Percentiles rank a stretch among this genome's conserved stretches.
phyloP scores from a whole-genome alignment of 2,113 vertebrate species.

The Progne subis region DNA sequence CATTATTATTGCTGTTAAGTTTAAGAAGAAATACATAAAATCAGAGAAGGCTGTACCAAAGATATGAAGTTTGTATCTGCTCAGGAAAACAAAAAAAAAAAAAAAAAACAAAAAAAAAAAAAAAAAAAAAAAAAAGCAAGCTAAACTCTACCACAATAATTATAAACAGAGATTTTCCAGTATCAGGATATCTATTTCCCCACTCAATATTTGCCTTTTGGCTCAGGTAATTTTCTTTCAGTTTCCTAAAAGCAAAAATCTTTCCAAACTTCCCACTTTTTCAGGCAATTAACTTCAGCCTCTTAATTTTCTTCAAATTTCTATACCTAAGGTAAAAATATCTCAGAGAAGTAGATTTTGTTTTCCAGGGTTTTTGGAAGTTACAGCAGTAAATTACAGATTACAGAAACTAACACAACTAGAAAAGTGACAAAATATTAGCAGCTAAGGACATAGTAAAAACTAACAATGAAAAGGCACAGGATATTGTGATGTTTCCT shows the following conservation, averaged over 20 bases:
- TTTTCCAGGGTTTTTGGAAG: slow-evolving; percentile 6
- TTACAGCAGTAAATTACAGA: slow-evolving; percentile 35
- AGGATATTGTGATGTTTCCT: neutral
- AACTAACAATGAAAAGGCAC: neutral
- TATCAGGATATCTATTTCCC: neutral
- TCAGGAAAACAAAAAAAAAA: neutral
- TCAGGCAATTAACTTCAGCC: slow-evolving; percentile 3
- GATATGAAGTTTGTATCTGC: neutral
- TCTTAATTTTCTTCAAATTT: slow-evolving; percentile 27
- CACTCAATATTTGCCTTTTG: neutral
- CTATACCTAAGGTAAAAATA: slow-evolving; percentile 2
- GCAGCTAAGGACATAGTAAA: neutral
- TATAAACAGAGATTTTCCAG: neutral
- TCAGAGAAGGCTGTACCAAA: neutral
- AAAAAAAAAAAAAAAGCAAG: neutral
- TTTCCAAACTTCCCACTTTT: slow-evolving; percentile 25
- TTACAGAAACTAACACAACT: neutral
- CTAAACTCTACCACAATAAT: neutral
- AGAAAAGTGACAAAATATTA: neutral
- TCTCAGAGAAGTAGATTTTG: neutral
- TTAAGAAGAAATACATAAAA: neutral
- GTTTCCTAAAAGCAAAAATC: neutral
- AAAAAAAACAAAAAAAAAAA: neutral
- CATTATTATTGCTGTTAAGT: neutral
- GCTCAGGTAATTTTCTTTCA: neutral